Percentiles rank a stretch among this genome's conserved stretches.
Conservation (phyloP, 2,888 invertebrate genomes). For the Ditula angustiorana region DNA sequence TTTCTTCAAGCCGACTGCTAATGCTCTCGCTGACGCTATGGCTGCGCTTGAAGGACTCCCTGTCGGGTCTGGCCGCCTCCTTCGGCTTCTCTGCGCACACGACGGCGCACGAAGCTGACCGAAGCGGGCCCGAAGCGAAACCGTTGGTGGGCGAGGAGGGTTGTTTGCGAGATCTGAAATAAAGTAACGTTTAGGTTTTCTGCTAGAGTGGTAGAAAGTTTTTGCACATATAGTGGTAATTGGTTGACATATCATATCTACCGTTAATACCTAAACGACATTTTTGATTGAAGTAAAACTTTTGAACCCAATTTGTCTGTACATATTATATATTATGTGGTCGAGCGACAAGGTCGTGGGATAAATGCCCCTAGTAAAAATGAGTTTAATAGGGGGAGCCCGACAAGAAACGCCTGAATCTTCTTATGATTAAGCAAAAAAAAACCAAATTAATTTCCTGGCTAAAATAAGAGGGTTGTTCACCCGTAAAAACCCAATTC, state of each 20-base stretch:
- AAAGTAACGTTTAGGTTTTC: neutral
- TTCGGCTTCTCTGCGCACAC: slow-evolving; percentile 70
- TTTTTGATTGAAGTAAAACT: no score
- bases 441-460: no score
- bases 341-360: no score
- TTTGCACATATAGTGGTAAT: no score
- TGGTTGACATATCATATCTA: no score
- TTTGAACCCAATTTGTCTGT: no score
- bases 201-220: neutral
- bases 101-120: slow-evolving; percentile 77
- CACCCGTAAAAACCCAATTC: neutral
- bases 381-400: no score
- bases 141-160: slow-evolving; percentile 73
- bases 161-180: slow-evolving; percentile 75
- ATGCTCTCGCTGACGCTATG: slow-evolving; percentile 81
- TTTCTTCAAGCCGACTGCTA: slow-evolving; percentile 70
- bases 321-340: no score
- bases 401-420: no score
- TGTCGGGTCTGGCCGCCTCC: slow-evolving; percentile 56
- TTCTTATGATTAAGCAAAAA: no score
- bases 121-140: slow-evolving; percentile 72
- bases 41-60: slow-evolving; percentile 78
- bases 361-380: no score
- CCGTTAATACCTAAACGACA: no score
- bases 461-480: neutral